A percentile compares a stretch with the other conserved stretches of the same genome.
phyloP scores from a whole-genome alignment of 2,888 invertebrate genomes.

The Beris chalybata region DNA sequence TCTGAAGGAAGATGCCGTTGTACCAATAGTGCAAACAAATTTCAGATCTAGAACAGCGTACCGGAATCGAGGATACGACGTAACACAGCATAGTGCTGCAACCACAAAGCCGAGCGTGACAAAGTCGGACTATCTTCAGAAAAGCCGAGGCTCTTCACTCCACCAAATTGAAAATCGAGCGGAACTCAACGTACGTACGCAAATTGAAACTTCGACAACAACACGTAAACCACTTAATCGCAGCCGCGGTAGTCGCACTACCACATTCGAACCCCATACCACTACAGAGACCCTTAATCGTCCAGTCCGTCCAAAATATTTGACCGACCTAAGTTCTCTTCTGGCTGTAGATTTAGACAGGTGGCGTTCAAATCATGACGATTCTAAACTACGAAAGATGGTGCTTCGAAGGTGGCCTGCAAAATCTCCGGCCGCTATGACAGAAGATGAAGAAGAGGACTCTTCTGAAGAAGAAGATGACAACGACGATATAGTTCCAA shows the following conservation, averaged over 20 bases:
- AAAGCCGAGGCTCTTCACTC: too few species aligned
- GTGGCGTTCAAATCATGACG: slow-evolving; percentile 20
- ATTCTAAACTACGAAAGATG: slow-evolving; percentile 11
- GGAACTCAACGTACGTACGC: too few species aligned
- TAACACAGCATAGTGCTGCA: too few species aligned
- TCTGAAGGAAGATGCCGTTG: too few species aligned
- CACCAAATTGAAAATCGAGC: too few species aligned
- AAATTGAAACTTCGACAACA: not conserved
- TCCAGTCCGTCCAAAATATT: slow-evolving; percentile 42
- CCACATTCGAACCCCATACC: not conserved
- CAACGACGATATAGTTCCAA: not conserved
- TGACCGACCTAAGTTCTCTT: slow-evolving; percentile 45
- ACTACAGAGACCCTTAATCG: slow-evolving; percentile 18
- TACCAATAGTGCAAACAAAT: too few species aligned
- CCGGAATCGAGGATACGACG: too few species aligned
- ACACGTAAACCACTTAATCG: slow-evolving; percentile 9
- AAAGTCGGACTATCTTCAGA: too few species aligned
- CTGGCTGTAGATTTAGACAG: slow-evolving; percentile 45
- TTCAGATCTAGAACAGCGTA: too few species aligned
- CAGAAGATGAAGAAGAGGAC: not conserved
- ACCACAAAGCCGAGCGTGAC: too few species aligned
- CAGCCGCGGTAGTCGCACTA: slow-evolving; percentile 4
- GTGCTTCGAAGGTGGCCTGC: slow-evolving; percentile 19
- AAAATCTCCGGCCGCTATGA: not conserved
- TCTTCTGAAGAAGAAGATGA: not conserved